A percentile compares a stretch with the other conserved stretches of the same genome.
Evolutionary conservation across 2,888 invertebrate genomes (phyloP).

Genomic region (Galerucella calmariensis): DNA sequence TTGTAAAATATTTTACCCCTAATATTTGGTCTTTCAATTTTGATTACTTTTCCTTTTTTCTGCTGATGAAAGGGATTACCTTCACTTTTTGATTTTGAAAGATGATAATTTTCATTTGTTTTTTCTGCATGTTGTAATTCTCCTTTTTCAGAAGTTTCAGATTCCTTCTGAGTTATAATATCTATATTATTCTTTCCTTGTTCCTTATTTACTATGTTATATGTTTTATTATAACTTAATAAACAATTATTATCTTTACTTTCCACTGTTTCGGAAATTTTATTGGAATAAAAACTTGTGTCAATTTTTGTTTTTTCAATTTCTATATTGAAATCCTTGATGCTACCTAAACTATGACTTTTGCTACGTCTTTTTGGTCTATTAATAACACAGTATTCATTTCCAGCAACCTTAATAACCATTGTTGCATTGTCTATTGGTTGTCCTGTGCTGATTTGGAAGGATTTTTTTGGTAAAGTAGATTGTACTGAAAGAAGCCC

Average conservation of each 20-base stretch:
- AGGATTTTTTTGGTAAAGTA: constrained; percentile 54
- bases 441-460: constrained; percentile 51
- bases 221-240: constrained; percentile 22
- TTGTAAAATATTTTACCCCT: constrained; percentile 54
- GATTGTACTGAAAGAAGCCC: constrained; percentile 44
- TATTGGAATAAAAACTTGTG: constrained; percentile 49
- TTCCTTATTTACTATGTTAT: constrained; percentile 29
- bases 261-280: constrained; percentile 37
- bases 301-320: constrained; percentile 58
- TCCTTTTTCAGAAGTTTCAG: constrained; percentile 15
- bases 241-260: constrained; percentile 34
- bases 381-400: constrained; percentile 64
- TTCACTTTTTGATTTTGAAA: constrained; percentile 63
- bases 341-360: constrained; percentile 63
- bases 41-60: constrained; percentile 61
- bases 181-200: constrained; percentile 12
- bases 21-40: constrained; percentile 57
- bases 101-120: constrained; percentile 49
- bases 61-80: constrained; percentile 62
- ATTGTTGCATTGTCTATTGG: constrained; percentile 63
- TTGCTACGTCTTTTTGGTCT: constrained; percentile 60
- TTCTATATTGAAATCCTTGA: constrained; percentile 61
- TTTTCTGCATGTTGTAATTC: constrained; percentile 34
- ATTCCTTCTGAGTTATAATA: constrained; percentile 27
- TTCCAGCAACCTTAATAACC: constrained; percentile 64